phyloP scores from a whole-genome alignment of 2,888 invertebrate species.

The Agrilus biguttatus region DNA sequence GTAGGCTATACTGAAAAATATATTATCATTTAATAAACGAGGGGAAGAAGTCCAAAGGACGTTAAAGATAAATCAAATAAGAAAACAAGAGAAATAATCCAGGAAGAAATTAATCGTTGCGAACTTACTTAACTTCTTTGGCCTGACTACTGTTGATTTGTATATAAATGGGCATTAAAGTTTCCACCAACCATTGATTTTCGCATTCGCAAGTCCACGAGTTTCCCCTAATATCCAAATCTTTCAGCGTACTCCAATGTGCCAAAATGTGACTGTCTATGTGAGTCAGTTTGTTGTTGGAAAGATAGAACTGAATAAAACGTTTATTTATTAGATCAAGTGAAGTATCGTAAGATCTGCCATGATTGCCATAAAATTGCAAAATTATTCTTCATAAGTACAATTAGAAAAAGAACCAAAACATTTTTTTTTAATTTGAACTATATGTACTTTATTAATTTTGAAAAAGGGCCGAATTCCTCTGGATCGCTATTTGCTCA shows the following conservation, averaged over 20 bases:
- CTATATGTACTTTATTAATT: no score
- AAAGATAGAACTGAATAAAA: slow-evolving; percentile 46
- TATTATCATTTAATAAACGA: no score
- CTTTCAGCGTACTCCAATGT: slow-evolving; percentile 55
- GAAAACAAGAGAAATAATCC: slow-evolving; percentile 6
- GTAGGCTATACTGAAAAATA: no score
- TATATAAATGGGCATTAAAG: slow-evolving; percentile 42
- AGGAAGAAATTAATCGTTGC: background rate
- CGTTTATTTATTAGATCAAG: no score
- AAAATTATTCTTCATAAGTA: no score
- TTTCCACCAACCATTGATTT: slow-evolving; percentile 61
- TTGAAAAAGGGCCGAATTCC: no score
- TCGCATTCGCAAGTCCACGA: slow-evolving; percentile 68
- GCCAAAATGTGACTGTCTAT: slow-evolving; percentile 49
- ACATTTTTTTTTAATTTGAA: no score
- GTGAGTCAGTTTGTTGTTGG: slow-evolving; percentile 54
- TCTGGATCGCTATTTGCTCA: no score
- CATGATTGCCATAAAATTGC: no score
- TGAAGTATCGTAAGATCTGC: slow-evolving; percentile 2
- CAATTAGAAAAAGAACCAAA: no score
- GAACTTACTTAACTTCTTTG: slow-evolving; percentile 4
- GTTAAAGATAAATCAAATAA: no score
- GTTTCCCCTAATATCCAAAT: slow-evolving; percentile 55
- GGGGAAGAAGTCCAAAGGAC: no score
- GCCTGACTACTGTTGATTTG: slow-evolving; percentile 30